Percentiles rank a stretch among this genome's conserved stretches.
phyloP scores from a whole-genome alignment of 2,797 vertebrate genomes.

The Huso huso region DNA sequence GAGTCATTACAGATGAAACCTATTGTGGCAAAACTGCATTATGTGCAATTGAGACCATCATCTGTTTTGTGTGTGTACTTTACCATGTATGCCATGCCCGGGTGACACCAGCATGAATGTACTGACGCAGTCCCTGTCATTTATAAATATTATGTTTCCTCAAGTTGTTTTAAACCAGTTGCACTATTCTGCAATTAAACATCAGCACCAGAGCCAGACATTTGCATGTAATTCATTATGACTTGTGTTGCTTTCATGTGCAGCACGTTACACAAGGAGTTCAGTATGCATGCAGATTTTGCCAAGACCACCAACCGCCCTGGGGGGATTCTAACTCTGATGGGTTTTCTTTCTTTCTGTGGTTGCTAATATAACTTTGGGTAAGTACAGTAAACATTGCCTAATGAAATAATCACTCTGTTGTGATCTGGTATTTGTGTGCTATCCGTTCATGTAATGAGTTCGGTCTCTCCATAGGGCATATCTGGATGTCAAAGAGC shows the following conservation, averaged over 20 bases:
- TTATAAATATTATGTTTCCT: constrained; percentile 26
- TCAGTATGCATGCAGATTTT: constrained; percentile 29
- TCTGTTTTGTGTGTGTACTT: too few species aligned
- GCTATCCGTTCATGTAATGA: constrained; percentile 3
- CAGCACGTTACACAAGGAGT: constrained; percentile 26
- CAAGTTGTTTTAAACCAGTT: constrained; percentile 25
- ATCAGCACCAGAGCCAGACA: constrained; percentile 18
- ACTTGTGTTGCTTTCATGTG: constrained; percentile 27
- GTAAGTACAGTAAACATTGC: constrained; percentile 9
- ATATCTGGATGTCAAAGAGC: constrained; percentile 92
- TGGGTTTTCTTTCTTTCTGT: constrained; percentile 5
- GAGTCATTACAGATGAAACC: too few species aligned
- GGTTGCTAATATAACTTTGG: constrained; percentile 10
- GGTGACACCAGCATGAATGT: constrained; percentile 2
- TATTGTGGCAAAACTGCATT: too few species aligned
- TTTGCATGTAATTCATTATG: constrained; percentile 36
- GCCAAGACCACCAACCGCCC: constrained; percentile 43
- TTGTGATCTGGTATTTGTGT: neutral
- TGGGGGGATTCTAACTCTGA: neutral
- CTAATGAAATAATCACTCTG: constrained; percentile 10
- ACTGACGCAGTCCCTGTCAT: constrained; percentile 26
- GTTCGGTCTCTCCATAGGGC: constrained; percentile 64
- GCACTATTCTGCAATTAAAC: constrained; percentile 16
- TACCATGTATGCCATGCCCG: too few species aligned
- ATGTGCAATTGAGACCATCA: too few species aligned